Evolutionary conservation across 2,888 invertebrate genomes (phyloP).

Genomic region (Eupithecia subfuscata): DNA sequence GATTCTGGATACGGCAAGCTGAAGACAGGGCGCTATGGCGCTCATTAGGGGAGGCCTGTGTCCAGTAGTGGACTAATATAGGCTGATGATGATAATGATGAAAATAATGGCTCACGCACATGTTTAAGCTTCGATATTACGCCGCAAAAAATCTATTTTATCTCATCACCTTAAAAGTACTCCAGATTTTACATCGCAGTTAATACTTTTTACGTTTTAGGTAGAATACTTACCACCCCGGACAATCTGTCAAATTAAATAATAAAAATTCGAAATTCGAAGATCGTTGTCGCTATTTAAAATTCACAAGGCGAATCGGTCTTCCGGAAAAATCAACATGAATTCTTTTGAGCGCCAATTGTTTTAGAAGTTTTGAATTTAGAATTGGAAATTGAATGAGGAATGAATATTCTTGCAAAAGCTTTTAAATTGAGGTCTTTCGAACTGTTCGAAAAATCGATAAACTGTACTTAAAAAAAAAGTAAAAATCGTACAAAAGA

Average conservation of each 20-base stretch:
- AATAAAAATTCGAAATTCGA: constrained; percentile 10
- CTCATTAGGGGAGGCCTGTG: too few relatives aligned
- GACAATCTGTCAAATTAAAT: constrained; percentile 12
- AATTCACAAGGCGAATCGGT: constrained; percentile 22
- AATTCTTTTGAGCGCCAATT: constrained; percentile 11
- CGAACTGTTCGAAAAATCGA: neutral
- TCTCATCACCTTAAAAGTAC: too few relatives aligned
- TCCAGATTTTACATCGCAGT: too few relatives aligned
- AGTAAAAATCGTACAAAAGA: too few relatives aligned
- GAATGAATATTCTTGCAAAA: neutral
- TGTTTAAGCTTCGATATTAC: too few relatives aligned
- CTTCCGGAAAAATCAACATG: constrained; percentile 19
- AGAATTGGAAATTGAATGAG: neutral
- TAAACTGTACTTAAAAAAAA: too few relatives aligned
- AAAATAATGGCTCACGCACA: too few relatives aligned
- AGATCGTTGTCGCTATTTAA: constrained; percentile 14
- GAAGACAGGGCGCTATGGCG: too few relatives aligned
- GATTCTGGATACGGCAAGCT: too few relatives aligned
- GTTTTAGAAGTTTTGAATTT: constrained; percentile 13
- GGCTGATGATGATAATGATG: too few relatives aligned
- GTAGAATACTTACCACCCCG: neutral
- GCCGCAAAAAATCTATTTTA: too few relatives aligned
- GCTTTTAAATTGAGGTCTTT: neutral
- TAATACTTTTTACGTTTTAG: neutral
- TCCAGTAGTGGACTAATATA: too few relatives aligned